phyloP scores from a whole-genome alignment of 2,797 vertebrate species.

The Lepus oiostolus region DNA sequence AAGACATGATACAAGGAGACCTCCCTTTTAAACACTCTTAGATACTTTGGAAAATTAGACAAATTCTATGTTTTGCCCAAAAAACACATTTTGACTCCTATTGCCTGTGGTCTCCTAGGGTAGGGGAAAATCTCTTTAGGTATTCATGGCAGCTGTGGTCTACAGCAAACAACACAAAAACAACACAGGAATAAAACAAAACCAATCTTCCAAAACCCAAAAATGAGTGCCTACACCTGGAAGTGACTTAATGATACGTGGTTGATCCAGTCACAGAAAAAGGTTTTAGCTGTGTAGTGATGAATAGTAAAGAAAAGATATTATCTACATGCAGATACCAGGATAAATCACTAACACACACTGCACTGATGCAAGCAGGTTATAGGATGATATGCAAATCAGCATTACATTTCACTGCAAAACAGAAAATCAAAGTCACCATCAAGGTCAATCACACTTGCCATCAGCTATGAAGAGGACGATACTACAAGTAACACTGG shows the following conservation, averaged over 20 bases:
- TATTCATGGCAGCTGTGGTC: background rate
- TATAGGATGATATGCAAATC: background rate
- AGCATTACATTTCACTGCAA: background rate
- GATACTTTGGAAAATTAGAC: constrained; percentile 19
- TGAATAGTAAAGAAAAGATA: background rate
- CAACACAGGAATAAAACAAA: background rate
- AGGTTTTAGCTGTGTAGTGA: background rate
- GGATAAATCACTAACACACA: background rate
- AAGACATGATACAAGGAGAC: constrained; percentile 3
- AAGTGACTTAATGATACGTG: background rate
- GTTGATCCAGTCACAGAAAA: background rate
- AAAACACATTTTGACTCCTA: constrained; percentile 38
- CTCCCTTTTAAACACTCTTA: constrained; percentile 21
- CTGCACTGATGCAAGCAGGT: background rate
- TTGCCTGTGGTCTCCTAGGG: background rate
- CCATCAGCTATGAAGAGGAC: background rate
- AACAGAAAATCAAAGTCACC: background rate
- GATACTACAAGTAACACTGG: background rate
- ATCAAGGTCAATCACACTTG: background rate
- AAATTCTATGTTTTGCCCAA: background rate
- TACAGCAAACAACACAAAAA: background rate
- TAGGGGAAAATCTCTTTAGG: background rate
- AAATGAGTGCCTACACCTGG: background rate
- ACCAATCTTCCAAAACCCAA: background rate
- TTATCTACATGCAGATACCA: background rate